Evolutionary conservation across 2,797 vertebrate species (phyloP).

Genomic region (Poecilia picta): DNA sequence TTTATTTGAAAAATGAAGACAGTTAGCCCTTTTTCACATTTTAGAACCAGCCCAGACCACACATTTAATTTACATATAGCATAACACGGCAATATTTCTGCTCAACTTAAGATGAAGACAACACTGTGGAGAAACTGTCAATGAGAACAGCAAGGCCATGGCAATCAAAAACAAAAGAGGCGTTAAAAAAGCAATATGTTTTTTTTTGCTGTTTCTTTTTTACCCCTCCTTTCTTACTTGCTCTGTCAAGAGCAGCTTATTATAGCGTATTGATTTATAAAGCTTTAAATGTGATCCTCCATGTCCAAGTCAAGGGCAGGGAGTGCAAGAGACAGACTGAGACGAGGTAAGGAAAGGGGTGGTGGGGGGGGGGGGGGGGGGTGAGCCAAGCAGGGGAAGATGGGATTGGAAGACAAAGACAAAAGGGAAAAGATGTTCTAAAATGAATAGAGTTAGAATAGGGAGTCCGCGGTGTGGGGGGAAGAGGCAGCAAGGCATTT

Average conservation of each 20-base stretch:
- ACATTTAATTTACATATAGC: conserved; percentile 45
- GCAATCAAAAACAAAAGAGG: conserved; percentile 81
- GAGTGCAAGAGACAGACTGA: conserved; percentile 72
- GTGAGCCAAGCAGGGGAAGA: conserved; percentile 42
- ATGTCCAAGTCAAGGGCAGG: conserved; percentile 92
- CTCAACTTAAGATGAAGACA: conserved; percentile 80
- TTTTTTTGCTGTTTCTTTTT: conserved; percentile 48
- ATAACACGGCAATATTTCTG: conserved; percentile 87
- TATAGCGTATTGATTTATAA: conserved; percentile 86
- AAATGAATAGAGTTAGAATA: conserved; percentile 76
- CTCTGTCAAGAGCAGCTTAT: conserved; percentile 83
- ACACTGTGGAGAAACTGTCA: conserved; percentile 42
- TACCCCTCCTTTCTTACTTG: conserved; percentile 45
- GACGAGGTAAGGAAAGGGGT: conserved; percentile 42
- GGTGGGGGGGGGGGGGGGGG: conserved; percentile 45
- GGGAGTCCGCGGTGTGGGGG: conserved; percentile 79
- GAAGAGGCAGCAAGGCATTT: conserved; percentile 85
- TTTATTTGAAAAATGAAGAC: conserved; percentile 38
- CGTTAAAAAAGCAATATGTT: conserved; percentile 88
- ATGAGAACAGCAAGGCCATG: conserved; percentile 57
- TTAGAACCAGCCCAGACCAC: no score
- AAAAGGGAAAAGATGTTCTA: conserved; percentile 57
- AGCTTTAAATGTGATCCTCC: conserved; percentile 84
- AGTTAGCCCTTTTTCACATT: background rate
- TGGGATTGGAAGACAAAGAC: background rate